Conservation (phyloP, 2,113 vertebrate genomes). For the Tachysurus fulvidraco region DNA sequence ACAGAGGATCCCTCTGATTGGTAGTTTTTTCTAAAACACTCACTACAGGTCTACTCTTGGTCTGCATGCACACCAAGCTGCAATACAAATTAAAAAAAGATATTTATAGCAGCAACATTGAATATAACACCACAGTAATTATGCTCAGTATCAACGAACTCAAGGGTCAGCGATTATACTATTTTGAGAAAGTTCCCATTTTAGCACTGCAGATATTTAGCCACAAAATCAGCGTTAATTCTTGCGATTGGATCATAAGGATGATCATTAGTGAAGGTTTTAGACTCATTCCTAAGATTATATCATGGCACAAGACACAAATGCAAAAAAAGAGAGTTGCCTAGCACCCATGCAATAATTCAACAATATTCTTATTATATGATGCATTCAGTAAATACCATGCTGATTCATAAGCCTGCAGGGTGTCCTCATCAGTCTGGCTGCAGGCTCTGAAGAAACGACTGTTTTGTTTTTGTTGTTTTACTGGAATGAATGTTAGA, state of each 20-base stretch:
- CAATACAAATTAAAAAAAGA: background rate
- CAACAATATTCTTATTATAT: slow-evolving; percentile 30
- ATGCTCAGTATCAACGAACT: background rate
- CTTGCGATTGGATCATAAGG: background rate
- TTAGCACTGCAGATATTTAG: background rate
- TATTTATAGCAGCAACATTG: background rate
- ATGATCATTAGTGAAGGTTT: background rate
- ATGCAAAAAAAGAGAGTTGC: background rate
- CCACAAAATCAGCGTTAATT: background rate
- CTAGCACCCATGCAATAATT: slow-evolving; percentile 12
- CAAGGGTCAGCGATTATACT: slow-evolving; percentile 1
- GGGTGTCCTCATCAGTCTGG: background rate
- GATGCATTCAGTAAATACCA: background rate
- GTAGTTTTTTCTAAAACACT: slow-evolving; percentile 17
- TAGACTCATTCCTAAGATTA: background rate
- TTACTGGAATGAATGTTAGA: background rate
- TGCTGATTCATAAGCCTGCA: slow-evolving; percentile 31
- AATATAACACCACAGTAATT: background rate
- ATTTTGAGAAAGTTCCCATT: slow-evolving; percentile 23
- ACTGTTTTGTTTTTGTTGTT: background rate
- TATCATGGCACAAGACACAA: background rate
- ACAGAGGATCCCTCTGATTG: slow-evolving; percentile 34
- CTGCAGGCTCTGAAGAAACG: background rate
- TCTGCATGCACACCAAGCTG: slow-evolving; percentile 10
- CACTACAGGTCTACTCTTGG: background rate